A percentile compares a stretch with the other conserved stretches of the same genome.
Conservation (phyloP, 2,888 invertebrate genomes). For the Rhaphigaster nebulosa region DNA sequence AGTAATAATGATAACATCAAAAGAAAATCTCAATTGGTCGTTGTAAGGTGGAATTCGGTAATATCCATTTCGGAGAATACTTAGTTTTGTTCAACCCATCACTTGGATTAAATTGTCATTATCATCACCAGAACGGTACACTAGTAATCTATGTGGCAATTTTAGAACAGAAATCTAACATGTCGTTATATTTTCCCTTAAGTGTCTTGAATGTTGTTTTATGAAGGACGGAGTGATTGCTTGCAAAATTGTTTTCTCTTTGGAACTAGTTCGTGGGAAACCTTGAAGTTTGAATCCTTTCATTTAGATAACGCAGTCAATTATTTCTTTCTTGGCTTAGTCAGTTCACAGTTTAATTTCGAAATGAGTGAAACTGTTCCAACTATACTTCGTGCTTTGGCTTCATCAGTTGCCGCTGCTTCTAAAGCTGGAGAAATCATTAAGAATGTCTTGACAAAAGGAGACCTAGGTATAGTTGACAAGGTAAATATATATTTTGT, state of each 20-base stretch:
- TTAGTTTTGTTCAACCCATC: too few species aligned
- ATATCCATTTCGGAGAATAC: too few species aligned
- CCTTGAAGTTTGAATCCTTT: slow-evolving; percentile 28
- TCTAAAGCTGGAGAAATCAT: slow-evolving; percentile 90
- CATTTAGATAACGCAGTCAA: neutral
- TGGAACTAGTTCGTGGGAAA: slow-evolving; percentile 32
- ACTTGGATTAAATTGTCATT: neutral
- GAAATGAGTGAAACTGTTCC: slow-evolving; percentile 77
- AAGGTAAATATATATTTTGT: slow-evolving; percentile 74
- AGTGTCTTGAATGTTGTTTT: neutral
- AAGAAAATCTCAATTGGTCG: too few species aligned
- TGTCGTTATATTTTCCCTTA: neutral
- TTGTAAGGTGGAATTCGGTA: too few species aligned
- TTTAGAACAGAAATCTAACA: neutral
- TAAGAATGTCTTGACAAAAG: slow-evolving; percentile 89
- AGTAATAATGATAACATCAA: too few species aligned
- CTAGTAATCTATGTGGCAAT: neutral
- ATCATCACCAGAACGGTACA: neutral
- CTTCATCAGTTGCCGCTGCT: slow-evolving; percentile 85
- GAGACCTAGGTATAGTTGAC: slow-evolving; percentile 91
- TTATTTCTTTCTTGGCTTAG: neutral
- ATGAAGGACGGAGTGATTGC: neutral
- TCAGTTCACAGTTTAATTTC: neutral
- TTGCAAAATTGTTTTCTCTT: neutral
- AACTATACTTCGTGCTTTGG: slow-evolving; percentile 79